Evolutionary conservation across 2,888 invertebrate species (phyloP), one percentile per base, ranked within the genome.

Genomic region (Oithona nana): DNA sequence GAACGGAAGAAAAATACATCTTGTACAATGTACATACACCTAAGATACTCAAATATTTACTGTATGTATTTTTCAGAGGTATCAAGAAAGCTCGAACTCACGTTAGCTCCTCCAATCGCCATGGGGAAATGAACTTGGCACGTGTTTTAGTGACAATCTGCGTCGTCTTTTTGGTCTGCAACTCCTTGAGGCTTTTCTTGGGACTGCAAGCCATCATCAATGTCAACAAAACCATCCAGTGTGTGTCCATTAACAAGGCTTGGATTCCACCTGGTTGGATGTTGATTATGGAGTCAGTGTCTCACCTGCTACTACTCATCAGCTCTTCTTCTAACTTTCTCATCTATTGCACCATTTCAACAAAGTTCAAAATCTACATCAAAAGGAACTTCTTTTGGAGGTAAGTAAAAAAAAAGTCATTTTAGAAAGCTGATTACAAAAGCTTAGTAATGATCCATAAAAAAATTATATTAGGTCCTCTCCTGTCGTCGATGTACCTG

Each of bases 91-190:
- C 54, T 24, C 54, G 54, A 3, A 24, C 24, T 11, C 20, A 26
- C 26, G 54, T 54, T 26, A 20, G 26, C 24, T 20, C 54, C 13
- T 54, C 54, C 24, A 54, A 54, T 22, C 22, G 26, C 54, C 54
- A 54, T 26, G 54, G 54, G 1, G 54, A 54, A 26, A 26, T 54
- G 54, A 54, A 54, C 54, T 24, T 54, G 54, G 54, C 54, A 16
- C 22, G 22, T 16, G 54, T 54, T 20, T 26, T 54, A 16, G 54
- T 54, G 54, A 54, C 54, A 2, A 54, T 54, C 26, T 54, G 54
- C 54, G 22, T 26, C 22, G 26, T 54, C 13, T 54, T 54, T 54
- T 16, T 54, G 24, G 22, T 16, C 26, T 54, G 54, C 26, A 20
- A 54, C 26, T 24, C 26, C 3, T 26, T 54, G 24, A 20, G 54